phyloP scores from a whole-genome alignment of 2,113 vertebrate genomes.

The Tiliqua scincoides region DNA sequence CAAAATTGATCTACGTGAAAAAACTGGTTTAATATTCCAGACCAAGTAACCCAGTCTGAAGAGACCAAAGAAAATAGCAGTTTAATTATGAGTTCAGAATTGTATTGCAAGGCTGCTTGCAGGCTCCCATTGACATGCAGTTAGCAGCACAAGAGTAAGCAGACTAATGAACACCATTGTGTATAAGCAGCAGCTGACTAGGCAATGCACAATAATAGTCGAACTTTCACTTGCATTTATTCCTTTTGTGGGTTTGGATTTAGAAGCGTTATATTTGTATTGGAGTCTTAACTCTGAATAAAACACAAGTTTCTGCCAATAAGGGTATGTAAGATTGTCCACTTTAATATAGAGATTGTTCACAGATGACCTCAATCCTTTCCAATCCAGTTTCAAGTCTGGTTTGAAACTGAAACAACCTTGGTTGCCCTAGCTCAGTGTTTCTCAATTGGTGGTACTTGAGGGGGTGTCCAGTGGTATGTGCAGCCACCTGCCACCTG shows the following conservation, averaged over 20 bases:
- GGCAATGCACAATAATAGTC: neutral
- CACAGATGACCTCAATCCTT: neutral
- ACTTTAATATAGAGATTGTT: neutral
- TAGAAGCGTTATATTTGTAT: constrained; percentile 1
- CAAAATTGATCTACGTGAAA: neutral
- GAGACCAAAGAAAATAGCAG: neutral
- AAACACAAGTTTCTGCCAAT: neutral
- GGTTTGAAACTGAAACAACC: too few relatives aligned
- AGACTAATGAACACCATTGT: too few relatives aligned
- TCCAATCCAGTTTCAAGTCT: too few relatives aligned
- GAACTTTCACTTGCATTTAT: neutral
- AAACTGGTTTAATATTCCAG: neutral
- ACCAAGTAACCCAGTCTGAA: neutral
- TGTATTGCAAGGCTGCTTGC: too few relatives aligned
- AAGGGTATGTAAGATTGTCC: neutral
- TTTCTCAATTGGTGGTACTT: too few relatives aligned
- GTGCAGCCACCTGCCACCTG: too few relatives aligned
- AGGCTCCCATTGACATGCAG: neutral
- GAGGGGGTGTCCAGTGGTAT: too few relatives aligned
- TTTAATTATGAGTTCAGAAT: neutral
- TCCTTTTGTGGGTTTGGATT: neutral
- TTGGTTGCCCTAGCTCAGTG: too few relatives aligned
- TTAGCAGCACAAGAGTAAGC: neutral
- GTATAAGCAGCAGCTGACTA: neutral
- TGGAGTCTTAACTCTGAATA: constrained; percentile 5